phyloP scores from a whole-genome alignment of 2,888 invertebrate genomes.

The Philopedon plagiatum region DNA sequence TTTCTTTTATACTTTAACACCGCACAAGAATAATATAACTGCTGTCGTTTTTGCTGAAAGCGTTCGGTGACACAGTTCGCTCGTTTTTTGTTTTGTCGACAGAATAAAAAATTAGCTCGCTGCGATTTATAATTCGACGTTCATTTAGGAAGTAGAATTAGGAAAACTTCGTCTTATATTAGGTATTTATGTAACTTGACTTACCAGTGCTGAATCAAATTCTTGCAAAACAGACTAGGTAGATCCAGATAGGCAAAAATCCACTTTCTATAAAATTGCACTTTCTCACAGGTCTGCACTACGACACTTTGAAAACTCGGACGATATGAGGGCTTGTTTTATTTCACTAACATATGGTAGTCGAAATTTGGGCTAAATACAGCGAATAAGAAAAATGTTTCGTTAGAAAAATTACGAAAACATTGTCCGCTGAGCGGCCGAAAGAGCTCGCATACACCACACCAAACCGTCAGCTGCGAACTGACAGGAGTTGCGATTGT shows the following conservation, averaged over 20 bases:
- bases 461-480: conserved; percentile 64
- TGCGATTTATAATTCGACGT: background rate
- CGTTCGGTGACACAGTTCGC: background rate
- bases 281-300: conserved; percentile 56
- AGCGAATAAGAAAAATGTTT: conserved; percentile 15
- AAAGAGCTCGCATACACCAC: conserved; percentile 62
- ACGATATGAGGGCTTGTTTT: conserved; percentile 10
- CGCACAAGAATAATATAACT: background rate
- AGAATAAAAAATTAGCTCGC: too few species aligned
- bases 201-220: conserved; percentile 63
- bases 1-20: background rate
- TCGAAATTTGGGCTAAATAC: conserved; percentile 27
- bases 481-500: conserved; percentile 59
- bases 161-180: background rate
- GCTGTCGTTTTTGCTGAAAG: background rate
- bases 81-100: too few species aligned
- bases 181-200: conserved; percentile 52
- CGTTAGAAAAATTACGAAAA: conserved; percentile 60
- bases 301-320: conserved; percentile 25
- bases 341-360: conserved; percentile 17
- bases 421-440: conserved; percentile 60
- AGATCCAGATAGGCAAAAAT: conserved; percentile 60
- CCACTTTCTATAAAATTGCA: conserved; percentile 67
- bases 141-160: background rate
- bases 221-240: conserved; percentile 65